Evolutionary conservation across 2,888 invertebrate species (phyloP).

Genomic region (Drymonia ruficornis): DNA sequence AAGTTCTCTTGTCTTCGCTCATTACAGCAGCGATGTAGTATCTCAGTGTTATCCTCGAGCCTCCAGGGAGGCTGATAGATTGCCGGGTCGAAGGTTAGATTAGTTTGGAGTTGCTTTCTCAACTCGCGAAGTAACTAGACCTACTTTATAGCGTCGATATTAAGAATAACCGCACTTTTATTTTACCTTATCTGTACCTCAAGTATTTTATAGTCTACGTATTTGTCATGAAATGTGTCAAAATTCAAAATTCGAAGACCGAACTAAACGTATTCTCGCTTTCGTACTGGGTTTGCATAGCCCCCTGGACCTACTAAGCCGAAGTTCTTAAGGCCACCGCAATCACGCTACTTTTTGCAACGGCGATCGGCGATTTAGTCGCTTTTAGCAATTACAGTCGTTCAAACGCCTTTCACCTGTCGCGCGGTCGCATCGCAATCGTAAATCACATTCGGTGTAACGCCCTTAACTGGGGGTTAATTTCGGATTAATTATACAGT

Average conservation of each 20-base stretch:
- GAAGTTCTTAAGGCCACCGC: no score
- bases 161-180: no score
- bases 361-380: background rate
- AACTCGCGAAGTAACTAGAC: background rate
- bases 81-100: conserved; percentile 3
- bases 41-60: conserved; percentile 13
- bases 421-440: conserved; percentile 22
- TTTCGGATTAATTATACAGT: conserved; percentile 48
- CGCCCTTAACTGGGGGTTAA: conserved; percentile 43
- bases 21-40: conserved; percentile 30
- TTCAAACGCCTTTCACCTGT: conserved; percentile 35
- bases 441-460: conserved; percentile 43
- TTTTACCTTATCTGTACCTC: no score
- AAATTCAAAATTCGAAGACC: no score
- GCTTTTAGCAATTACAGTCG: background rate
- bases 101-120: background rate
- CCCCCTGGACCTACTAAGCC: background rate
- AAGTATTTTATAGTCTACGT: no score
- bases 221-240: no score
- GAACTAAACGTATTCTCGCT: no score
- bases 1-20: conserved; percentile 37
- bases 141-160: background rate
- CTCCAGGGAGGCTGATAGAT: conserved; percentile 5
- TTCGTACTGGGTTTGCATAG: no score
- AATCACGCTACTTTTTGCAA: no score